phyloP scores from a whole-genome alignment of 2,113 vertebrate species.

The Sarotherodon lohbergeri region DNA sequence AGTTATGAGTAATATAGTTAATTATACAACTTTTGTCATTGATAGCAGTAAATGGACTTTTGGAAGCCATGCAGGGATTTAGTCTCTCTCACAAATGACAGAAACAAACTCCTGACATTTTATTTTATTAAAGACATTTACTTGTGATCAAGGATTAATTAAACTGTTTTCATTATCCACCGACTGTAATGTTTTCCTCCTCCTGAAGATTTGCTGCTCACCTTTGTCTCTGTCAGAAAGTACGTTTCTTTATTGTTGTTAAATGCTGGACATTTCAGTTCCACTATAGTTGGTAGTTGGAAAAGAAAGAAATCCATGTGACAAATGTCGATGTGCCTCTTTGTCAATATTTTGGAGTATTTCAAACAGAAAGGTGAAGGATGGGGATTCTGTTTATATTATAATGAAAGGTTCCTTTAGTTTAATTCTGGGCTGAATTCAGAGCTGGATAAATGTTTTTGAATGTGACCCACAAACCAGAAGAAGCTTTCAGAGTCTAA shows the following conservation, averaged over 20 bases:
- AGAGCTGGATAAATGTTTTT: background rate
- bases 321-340: background rate
- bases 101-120: background rate
- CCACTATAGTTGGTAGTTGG: background rate
- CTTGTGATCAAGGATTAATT: background rate
- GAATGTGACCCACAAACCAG: background rate
- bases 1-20: background rate
- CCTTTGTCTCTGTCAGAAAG: background rate
- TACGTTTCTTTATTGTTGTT: accelerated
- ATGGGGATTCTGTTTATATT: background rate
- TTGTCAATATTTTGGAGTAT: background rate
- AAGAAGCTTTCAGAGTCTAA: background rate
- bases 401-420: background rate
- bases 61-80: background rate
- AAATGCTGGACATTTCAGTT: background rate
- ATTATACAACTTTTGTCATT: background rate
- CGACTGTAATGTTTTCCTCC: background rate
- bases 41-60: background rate
- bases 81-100: background rate
- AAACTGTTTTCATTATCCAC: background rate
- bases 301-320: background rate
- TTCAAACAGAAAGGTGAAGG: background rate
- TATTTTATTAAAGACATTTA: background rate
- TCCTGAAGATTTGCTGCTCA: background rate
- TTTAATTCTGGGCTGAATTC: background rate